Evolutionary conservation across 37 sponge, comb jelly and placozoan species (phyloP), one percentile per base, ranked within the genome.

Genomic region (Hexactinellida sp.): DNA sequence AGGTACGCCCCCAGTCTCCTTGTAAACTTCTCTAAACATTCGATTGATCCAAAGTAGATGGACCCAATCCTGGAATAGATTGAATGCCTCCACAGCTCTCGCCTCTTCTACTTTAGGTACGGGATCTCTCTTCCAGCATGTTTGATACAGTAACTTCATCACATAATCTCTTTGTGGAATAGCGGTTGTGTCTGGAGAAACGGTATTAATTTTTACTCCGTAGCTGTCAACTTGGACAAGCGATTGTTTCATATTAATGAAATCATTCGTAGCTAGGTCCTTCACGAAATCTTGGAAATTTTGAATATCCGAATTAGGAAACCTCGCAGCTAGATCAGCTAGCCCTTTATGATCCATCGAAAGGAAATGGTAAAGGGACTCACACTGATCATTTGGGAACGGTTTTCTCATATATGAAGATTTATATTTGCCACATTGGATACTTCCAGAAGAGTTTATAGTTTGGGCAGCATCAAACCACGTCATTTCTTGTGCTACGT

Each of bases 401-500:
- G 25, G 76, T n/a, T 63, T 63, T 7, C 76, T 7, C 76, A 63
- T 63, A 63, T 63, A 63, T 21, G 28, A 25, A 32, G 76, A 63
- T n/a, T 63, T 63, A 63, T 63, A 63, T 63, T 63, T 63, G 5
- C 76, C 76, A n/a, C 76, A 63, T 63, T 63, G 76, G 34, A 21
- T 63, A 63, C 28, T 10, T 3, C 76, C 76, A 25, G 76, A 63
- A 63, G 28, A 10, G 34, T 63, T 63, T 63, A 63, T 5, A 3
- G 76, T 63, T n/a, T 63, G 76, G 3, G 76, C 76, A 63, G 76
- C 76, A 5, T 63, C 76, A 63, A 63, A 63, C 76, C 76, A 63
- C 3, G 21, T 63, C 76, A 63, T 7, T 23, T n/a, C 5, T n/a
- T 63, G 76, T 23, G 76, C 76, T 21, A 63, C 34, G 30, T n/a